These are phyloP conservation scores for Drosophila kepulauana DNA, from an alignment of 1,140 invertebrate genomes.

Conservation along the genomic window DNA sequence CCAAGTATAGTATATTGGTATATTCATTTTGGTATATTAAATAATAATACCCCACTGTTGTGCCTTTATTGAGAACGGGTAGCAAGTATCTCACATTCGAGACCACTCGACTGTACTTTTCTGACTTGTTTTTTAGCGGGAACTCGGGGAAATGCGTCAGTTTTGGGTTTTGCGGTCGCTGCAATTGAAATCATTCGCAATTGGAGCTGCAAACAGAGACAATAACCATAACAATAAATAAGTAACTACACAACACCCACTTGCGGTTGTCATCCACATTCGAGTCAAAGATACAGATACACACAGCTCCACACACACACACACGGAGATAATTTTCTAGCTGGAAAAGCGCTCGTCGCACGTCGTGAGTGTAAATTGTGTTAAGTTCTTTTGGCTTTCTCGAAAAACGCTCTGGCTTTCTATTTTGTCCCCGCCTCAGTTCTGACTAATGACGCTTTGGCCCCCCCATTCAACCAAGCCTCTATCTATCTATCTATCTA, in stretches of 20 bases:
- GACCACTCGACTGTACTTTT: too few relatives aligned
- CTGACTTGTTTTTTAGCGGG: slow-evolving; percentile 14
- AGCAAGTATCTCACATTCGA: too few relatives aligned
- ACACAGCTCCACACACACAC: not conserved
- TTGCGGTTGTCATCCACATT: slow-evolving; percentile 67
- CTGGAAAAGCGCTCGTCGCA: slow-evolving; percentile 66
- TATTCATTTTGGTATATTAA: too few relatives aligned
- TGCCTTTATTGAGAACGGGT: too few relatives aligned
- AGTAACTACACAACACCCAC: slow-evolving; percentile 61
- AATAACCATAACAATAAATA: slow-evolving; percentile 20
- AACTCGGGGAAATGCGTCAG: slow-evolving; percentile 45
- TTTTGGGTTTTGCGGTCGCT: slow-evolving; percentile 69
- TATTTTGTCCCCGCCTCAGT: slow-evolving; percentile 66
- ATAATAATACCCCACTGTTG: too few relatives aligned
- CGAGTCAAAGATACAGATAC: slow-evolving; percentile 8
- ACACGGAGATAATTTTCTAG: slow-evolving; percentile 59
- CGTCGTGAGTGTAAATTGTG: slow-evolving; percentile 76
- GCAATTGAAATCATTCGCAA: slow-evolving; percentile 70
- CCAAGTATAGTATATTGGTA: too few relatives aligned
- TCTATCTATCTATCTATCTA: not conserved
- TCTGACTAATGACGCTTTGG: slow-evolving; percentile 75
- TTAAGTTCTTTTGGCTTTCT: slow-evolving; percentile 82
- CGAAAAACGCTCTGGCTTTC: slow-evolving; percentile 56
- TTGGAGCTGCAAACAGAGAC: slow-evolving; percentile 66
- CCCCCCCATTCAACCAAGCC: slow-evolving; percentile 10